These are phyloP conservation scores for Andrena bucephala DNA, from an alignment of 2,888 invertebrate genomes.

Conservation along the genomic window DNA sequence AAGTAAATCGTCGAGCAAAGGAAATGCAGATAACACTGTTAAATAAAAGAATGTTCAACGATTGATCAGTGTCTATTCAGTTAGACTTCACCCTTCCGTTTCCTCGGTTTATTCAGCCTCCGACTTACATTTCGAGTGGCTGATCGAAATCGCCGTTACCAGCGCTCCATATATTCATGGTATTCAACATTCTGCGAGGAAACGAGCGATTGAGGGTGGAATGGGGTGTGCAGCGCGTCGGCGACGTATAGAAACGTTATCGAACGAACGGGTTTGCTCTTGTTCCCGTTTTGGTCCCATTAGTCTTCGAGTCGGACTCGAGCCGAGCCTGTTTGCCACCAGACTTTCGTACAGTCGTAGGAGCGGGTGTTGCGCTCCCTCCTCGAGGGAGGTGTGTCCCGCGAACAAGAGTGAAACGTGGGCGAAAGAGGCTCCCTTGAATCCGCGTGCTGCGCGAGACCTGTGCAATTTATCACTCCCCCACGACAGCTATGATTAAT, in stretches of 20 bases:
- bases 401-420: constrained; percentile 25
- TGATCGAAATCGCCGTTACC: not conserved
- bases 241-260: not conserved
- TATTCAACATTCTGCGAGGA: not conserved
- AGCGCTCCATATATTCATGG: not conserved
- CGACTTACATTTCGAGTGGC: not conserved
- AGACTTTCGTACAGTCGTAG: not conserved
- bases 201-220: no score
- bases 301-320: not conserved
- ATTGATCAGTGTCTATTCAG: not conserved
- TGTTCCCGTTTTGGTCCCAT: not conserved
- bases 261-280: not conserved
- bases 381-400: not conserved
- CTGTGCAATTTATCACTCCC: constrained; percentile 50
- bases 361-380: not conserved
- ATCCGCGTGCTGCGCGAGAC: constrained; percentile 19
- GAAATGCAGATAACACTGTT: not conserved
- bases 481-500: constrained; percentile 62
- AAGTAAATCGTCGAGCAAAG: not conserved
- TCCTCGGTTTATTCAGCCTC: not conserved
- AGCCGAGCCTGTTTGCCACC: not conserved
- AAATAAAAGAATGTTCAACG: not conserved
- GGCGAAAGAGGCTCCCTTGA: constrained; percentile 14
- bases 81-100: not conserved
- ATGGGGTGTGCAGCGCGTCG: no score